Evolutionary conservation across 2,113 vertebrate species (phyloP).

Genomic region (Phalacrocorax aristotelis): DNA sequence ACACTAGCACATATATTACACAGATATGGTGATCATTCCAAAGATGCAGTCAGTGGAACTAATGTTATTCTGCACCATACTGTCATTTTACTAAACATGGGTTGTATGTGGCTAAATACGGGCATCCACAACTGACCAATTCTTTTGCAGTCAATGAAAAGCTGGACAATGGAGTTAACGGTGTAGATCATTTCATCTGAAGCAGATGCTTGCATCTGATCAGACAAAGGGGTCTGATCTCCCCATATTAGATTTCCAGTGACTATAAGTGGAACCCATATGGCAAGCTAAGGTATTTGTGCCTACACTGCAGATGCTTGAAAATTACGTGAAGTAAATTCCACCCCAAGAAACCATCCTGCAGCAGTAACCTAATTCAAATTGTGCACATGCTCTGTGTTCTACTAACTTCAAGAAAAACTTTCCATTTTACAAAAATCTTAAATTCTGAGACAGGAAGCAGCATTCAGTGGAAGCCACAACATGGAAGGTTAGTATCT

Average conservation of each 20-base stretch:
- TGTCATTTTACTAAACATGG: not conserved
- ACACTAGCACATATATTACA: not conserved
- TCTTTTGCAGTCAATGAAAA: not conserved
- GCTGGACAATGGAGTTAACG: not conserved
- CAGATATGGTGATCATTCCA: not conserved
- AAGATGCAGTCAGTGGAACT: not conserved
- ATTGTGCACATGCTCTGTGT: not conserved
- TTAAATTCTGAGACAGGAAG: not conserved
- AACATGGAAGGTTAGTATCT: not conserved
- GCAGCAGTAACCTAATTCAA: not conserved
- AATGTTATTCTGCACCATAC: not conserved
- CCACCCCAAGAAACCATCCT: not conserved
- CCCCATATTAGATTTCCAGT: not conserved
- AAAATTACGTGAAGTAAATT: not conserved
- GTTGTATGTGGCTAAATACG: not conserved
- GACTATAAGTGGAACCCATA: not conserved
- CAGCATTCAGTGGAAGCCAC: not conserved
- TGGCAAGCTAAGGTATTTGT: not conserved
- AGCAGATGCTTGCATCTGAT: not conserved
- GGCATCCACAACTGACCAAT: not conserved
- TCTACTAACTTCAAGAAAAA: not conserved
- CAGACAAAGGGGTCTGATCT: not conserved
- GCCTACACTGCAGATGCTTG: not conserved
- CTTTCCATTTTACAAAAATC: not conserved
- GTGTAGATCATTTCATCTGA: not conserved